phyloP scores from a whole-genome alignment of 2,113 vertebrate genomes.

The Hystrix brachyura region DNA sequence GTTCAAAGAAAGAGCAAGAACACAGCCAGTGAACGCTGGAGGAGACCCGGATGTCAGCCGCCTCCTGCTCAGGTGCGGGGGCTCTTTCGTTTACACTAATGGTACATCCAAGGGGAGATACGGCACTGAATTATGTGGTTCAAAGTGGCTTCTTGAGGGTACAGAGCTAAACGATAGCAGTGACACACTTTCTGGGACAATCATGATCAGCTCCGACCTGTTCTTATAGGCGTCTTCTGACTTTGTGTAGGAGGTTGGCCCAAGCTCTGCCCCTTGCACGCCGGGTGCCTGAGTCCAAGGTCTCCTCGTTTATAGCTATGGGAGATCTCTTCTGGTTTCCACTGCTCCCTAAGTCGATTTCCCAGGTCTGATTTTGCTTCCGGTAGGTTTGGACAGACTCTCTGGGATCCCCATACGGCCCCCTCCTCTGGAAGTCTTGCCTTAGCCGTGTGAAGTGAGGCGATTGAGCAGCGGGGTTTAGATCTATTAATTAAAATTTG shows the following conservation, averaged over 20 bases:
- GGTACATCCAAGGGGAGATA: neutral
- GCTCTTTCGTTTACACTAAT: neutral
- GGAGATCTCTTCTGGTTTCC: neutral
- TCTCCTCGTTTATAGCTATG: neutral
- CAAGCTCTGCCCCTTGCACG: neutral
- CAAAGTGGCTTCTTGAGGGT: neutral
- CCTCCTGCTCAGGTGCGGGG: neutral
- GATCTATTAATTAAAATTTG: neutral
- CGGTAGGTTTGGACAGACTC: neutral
- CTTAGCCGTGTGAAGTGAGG: neutral
- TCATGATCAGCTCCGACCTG: neutral
- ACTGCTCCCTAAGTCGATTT: neutral
- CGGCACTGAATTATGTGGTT: neutral
- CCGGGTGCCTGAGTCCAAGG: neutral
- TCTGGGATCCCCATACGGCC: neutral
- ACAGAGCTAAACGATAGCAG: neutral
- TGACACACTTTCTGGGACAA: neutral
- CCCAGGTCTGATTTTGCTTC: neutral
- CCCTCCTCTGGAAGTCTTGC: neutral
- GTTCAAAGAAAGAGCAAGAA: neutral
- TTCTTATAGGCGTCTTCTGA: neutral
- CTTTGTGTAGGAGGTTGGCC: neutral
- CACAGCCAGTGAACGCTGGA: neutral
- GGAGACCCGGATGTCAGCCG: neutral
- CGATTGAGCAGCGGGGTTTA: neutral